A percentile compares a stretch with the other conserved stretches of the same genome.
phyloP scores from a whole-genome alignment of 2,888 invertebrate genomes.

The Lasius platythorax region DNA sequence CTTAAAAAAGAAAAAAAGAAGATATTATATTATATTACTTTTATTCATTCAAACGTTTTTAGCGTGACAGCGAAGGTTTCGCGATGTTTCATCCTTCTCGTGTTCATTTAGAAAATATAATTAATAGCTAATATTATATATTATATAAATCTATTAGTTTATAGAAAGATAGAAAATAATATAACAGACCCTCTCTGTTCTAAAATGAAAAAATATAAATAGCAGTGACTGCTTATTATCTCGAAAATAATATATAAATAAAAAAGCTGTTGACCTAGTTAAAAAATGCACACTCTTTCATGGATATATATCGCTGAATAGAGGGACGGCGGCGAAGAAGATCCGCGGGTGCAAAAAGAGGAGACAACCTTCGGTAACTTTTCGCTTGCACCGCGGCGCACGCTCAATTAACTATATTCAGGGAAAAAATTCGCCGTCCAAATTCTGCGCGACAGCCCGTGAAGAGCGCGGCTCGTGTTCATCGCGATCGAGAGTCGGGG shows the following conservation, averaged over 20 bases:
- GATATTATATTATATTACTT: not conserved
- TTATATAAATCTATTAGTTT: conserved; percentile 1
- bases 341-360: conserved; percentile 59
- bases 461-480: conserved; percentile 83
- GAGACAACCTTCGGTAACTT: conserved; percentile 69
- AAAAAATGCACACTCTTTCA: conserved; percentile 7
- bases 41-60: conserved; percentile 6
- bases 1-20: not conserved
- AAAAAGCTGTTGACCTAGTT: conserved; percentile 23
- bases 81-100: not conserved
- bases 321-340: conserved; percentile 32
- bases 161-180: not conserved
- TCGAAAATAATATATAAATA: conserved; percentile 2
- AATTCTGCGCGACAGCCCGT: conserved; percentile 85
- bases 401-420: conserved; percentile 83
- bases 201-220: conserved; percentile 6
- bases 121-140: conserved; percentile 3
- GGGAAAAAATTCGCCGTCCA: conserved; percentile 81
- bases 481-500: conserved; percentile 61
- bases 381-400: conserved; percentile 76
- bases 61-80: not conserved
- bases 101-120: conserved; percentile 33
- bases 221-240: not conserved
- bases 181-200: not conserved
- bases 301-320: not conserved